Evolutionary conservation across 2,113 vertebrate species (phyloP).

Genomic region (Dolichallabes microphthalmus): DNA sequence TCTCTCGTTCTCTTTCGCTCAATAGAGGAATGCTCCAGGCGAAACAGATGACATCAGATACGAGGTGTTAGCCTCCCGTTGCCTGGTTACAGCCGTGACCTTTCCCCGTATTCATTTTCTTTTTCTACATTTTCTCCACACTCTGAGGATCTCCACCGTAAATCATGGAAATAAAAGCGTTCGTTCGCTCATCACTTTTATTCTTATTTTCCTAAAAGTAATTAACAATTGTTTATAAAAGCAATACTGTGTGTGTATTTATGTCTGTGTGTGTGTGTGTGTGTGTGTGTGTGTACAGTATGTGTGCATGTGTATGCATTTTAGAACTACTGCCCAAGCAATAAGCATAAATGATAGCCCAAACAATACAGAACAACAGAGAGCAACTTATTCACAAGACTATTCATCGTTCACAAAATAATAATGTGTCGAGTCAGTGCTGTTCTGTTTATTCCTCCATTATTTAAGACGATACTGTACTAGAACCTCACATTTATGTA

Average conservation of each 20-base stretch:
- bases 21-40: constrained; percentile 19
- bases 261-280: neutral
- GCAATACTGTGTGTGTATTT: neutral
- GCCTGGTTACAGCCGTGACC: constrained; percentile 28
- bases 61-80: constrained; percentile 35
- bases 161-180: constrained; percentile 15
- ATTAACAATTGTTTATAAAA: neutral
- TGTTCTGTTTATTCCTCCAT: neutral
- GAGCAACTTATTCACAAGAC: neutral
- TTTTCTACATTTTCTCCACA: constrained; percentile 9
- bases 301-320: neutral
- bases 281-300: neutral
- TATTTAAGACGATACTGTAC: neutral
- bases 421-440: neutral
- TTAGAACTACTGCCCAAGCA: neutral
- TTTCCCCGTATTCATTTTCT: constrained; percentile 3
- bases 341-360: neutral
- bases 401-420: neutral
- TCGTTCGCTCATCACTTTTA: neutral
- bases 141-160: constrained; percentile 11
- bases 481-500: neutral
- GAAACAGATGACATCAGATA: constrained; percentile 34
- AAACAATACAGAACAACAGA: neutral
- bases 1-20: neutral
- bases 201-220: neutral